phyloP scores from a whole-genome alignment of 2,113 vertebrate species.

The Rutilus rutilus region DNA sequence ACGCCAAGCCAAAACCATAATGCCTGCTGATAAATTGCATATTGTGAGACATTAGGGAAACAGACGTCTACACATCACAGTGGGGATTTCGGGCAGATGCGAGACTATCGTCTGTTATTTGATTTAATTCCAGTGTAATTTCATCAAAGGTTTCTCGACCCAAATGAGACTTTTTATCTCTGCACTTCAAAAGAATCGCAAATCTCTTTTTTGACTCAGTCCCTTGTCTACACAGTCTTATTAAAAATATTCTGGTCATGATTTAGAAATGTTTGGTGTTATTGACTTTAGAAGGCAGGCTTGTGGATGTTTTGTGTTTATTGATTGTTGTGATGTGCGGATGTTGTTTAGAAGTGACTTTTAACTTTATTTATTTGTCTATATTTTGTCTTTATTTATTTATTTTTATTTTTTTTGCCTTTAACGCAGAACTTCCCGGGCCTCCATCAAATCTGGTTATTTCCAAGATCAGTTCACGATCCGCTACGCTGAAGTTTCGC shows the following conservation, averaged over 20 bases:
- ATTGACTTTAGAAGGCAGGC: conserved; percentile 12
- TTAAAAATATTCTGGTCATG: conserved; percentile 14
- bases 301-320: not conserved
- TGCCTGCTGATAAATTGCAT: conserved; percentile 74
- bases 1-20: conserved; percentile 70
- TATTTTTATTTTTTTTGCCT: not conserved
- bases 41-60: conserved; percentile 64
- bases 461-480: conserved; percentile 87
- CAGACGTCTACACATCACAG: conserved; percentile 52
- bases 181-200: conserved; percentile 38
- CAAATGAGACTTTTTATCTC: conserved; percentile 52
- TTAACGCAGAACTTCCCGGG: conserved; percentile 81
- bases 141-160: conserved; percentile 56
- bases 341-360: conserved; percentile 3
- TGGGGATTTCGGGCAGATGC: conserved; percentile 57
- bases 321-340: not conserved
- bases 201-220: not conserved
- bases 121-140: conserved; percentile 57
- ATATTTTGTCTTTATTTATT: too few relatives aligned
- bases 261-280: conserved; percentile 19
- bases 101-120: conserved; percentile 54
- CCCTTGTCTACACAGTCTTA: conserved; percentile 22
- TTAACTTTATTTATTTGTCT: conserved; percentile 1
- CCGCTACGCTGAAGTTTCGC: conserved; percentile 84
- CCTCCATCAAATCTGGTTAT: conserved; percentile 85